Base-by-base conservation (phyloP, 2,113 vertebrate genomes). In the Panthera leo region DNA sequence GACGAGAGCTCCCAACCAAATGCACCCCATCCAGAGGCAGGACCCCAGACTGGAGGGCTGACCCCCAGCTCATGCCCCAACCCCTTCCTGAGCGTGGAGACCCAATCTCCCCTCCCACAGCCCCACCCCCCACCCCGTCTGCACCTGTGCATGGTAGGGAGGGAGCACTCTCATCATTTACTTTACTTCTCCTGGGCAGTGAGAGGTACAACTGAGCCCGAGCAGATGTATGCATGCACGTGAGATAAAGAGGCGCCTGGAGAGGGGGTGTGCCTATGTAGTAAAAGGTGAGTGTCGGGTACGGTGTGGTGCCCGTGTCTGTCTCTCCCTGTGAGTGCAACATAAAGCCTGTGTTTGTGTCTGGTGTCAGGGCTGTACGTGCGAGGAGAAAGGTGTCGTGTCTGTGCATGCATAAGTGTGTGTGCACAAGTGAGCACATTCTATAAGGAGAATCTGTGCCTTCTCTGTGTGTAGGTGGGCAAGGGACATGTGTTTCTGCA, bases 221-320 rank as follows among this genome's bases (percentile, higher is more conserved):
- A 27, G 48, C 34, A n/a, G 61, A n/a, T 2, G 58, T 0, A 0
- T 2, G 58, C 9, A 19, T 13, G 1, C 23, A 7, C 7, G 0
- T 16, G 36, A 61, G 39, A 29, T 14, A 21, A 48, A n/a, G 36
- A 5, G 36, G 42, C 0, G 7, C 51, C 7, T 34, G 45, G 45
- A 36, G 76, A 1, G 25, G 19, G 4, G 16, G 42, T 0, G 14
- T 12, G 67, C 2, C 1, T 14, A 29, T 76, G 76, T 25, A 9
- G 55, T 36, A 48, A n/a, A 10, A 71, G 16, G 42, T 23, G 11
- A 48, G 15, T 3, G 15, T 9, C 6, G 23, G 23, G 21, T 21
- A 0, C 34, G n/a, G 16, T 19, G 23, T 48, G 39, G 31, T 82
- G 53, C n/a, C 5, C 36, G 19, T 3, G 3, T 36, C 31, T 39